phyloP scores from a whole-genome alignment of 1,140 invertebrate species.

The Rhyzopertha dominica region DNA sequence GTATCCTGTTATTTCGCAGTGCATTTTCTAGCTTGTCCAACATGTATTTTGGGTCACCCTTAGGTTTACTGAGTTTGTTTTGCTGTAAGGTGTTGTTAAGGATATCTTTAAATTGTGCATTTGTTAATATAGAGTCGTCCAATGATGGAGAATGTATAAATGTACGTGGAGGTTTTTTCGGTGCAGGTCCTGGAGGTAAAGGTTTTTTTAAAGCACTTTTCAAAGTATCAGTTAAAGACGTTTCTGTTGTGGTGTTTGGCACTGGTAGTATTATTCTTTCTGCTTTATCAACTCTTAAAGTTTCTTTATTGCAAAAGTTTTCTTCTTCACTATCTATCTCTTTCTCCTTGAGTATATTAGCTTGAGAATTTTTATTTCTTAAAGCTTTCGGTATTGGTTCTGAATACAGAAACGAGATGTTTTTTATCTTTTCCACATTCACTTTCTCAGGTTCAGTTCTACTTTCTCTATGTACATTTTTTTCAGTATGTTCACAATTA shows the following conservation, averaged over 20 bases:
- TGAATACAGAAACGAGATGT: constrained; percentile 39
- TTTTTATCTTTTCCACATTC: constrained; percentile 15
- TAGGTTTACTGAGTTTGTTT: constrained; percentile 20
- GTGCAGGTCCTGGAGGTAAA: constrained; percentile 60
- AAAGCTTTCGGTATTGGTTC: constrained; percentile 41
- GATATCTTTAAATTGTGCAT: no score
- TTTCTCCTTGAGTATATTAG: constrained; percentile 13
- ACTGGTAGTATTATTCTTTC: no score
- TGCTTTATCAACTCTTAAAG: constrained; percentile 35
- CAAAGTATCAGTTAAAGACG: constrained; percentile 49
- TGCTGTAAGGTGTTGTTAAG: no score
- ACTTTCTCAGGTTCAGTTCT: constrained; percentile 10
- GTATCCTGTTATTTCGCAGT: constrained; percentile 49
- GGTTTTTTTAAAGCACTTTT: constrained; percentile 58
- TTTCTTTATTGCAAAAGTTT: constrained; percentile 29
- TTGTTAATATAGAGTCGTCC: no score
- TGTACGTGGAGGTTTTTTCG: constrained; percentile 65
- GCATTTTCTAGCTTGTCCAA: constrained; percentile 56
- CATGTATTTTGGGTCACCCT: constrained; percentile 53
- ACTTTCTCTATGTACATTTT: no score
- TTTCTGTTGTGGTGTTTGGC: not conserved
- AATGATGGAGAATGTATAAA: constrained; percentile 54
- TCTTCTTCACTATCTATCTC: no score
- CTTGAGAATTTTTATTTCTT: constrained; percentile 33
- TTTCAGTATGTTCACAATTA: constrained; percentile 1